Base-by-base conservation (phyloP, 2,113 vertebrate species). In the Tricholaema leucomelas region DNA sequence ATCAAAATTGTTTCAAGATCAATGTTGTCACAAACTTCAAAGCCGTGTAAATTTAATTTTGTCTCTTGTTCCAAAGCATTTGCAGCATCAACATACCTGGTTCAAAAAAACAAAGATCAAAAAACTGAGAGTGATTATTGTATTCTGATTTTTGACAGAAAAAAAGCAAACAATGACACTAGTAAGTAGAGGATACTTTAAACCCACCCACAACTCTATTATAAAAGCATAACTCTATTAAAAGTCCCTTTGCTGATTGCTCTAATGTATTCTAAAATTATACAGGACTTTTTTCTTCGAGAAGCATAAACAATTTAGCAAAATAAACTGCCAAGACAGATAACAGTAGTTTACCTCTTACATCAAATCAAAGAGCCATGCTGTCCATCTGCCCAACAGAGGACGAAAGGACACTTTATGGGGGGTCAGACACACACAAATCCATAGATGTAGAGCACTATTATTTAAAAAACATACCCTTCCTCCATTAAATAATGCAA, bases 11-110 rank as follows among this genome's bases (percentile, higher is more conserved):
- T 99, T 96, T 99, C 98, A 93, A 99, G 98, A 86, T 99, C 99
- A 72, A 99, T 35, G 50, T 99, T 99, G 93, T 99, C 99, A 73
- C 99, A 99, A 60, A 99, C 98, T 97, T 99, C 98, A 92, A 98
- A 99, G 88, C 94, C 98, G 24, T 92, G 98, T 94, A 99, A 91
- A 35, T 94, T 96, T 83, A 98, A 88, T 75, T 98, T 98, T 3
- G 97, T 98, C 96, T 99, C 99, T 92, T 98, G 98, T 66, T 99
- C 99, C 96, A 99, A 95, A 50, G 98, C 96, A 60, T 96, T 92
- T 21, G 98, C 99, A 75, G 99, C 91, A 80, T 98, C 98, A 1
- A 98, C 70, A 28, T 99, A 99, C 36, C 99, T 99, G 93, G 83
- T 27, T 30, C 17, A 42, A 30, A 31, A 35, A 48, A 44, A n/a